Percentiles rank a stretch among this genome's conserved stretches.
Evolutionary conservation across 2,797 vertebrate species (phyloP).

Genomic region (Mus caroli): DNA sequence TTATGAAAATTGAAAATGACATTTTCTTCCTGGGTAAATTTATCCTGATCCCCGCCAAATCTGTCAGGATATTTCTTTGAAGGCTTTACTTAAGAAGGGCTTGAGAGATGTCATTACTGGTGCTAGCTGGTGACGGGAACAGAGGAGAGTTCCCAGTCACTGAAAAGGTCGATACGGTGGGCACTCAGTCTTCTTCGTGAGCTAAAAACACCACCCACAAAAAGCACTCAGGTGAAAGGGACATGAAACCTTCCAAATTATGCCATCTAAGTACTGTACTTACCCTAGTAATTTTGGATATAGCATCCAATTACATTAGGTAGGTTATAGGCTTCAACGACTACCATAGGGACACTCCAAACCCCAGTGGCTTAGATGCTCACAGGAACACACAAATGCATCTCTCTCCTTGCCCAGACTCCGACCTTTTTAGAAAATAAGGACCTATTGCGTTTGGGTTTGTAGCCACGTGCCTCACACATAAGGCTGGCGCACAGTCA

Average conservation of each 20-base stretch:
- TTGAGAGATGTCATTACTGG: slow-evolving; percentile 46
- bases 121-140: neutral
- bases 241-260: neutral
- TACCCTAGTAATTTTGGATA: slow-evolving; percentile 8
- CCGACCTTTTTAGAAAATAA: too few relatives aligned
- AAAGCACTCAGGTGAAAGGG: slow-evolving; percentile 16
- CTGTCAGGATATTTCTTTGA: slow-evolving; percentile 58
- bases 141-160: slow-evolving; percentile 26
- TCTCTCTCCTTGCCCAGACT: neutral
- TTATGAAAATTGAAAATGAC: slow-evolving; percentile 85
- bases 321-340: neutral
- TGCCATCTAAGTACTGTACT: slow-evolving; percentile 12
- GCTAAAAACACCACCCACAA: slow-evolving; percentile 9
- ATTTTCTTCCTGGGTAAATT: slow-evolving; percentile 75
- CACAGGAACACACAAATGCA: neutral
- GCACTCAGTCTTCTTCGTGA: slow-evolving; percentile 30
- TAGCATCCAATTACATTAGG: neutral
- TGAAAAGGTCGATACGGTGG: neutral
- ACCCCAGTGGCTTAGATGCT: neutral
- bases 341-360: neutral
- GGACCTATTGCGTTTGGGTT: neutral
- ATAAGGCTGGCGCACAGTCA: neutral
- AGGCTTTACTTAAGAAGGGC: slow-evolving; percentile 62
- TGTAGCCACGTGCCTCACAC: neutral
- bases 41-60: slow-evolving; percentile 66